Conservation (phyloP, 2,888 invertebrate species). For the Parnassius apollo region DNA sequence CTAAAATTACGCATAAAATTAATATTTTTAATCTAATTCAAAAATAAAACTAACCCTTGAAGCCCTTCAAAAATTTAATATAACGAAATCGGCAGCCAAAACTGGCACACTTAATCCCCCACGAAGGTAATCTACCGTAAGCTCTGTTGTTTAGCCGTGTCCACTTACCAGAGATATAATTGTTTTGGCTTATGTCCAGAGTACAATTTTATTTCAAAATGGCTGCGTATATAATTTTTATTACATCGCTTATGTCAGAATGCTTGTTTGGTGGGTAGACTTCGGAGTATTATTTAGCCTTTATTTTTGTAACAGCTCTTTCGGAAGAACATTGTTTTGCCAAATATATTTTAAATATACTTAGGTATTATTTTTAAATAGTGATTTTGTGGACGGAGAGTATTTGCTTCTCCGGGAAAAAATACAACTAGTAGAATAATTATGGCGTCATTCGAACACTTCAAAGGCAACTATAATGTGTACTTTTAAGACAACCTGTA, state of each 20-base stretch:
- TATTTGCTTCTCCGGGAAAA: too few relatives aligned
- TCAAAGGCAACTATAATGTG: too few relatives aligned
- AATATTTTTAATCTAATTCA: neutral
- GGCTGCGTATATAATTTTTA: conserved; percentile 67
- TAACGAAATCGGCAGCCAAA: conserved; percentile 27
- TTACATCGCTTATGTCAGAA: conserved; percentile 31
- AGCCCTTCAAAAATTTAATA: conserved; percentile 27
- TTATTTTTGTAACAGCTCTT: neutral
- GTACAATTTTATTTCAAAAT: conserved; percentile 64
- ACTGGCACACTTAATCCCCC: conserved; percentile 32
- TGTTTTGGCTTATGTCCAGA: conserved; percentile 39
- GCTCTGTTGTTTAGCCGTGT: conserved; percentile 34
- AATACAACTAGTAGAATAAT: too few relatives aligned
- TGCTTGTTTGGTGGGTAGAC: conserved; percentile 1
- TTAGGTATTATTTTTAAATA: too few relatives aligned
- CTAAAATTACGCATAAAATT: too few relatives aligned
- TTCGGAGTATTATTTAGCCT: neutral
- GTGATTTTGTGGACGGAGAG: too few relatives aligned
- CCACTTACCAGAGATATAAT: conserved; percentile 55
- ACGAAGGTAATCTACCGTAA: conserved; percentile 37
- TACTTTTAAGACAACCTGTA: too few relatives aligned
- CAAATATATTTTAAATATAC: too few relatives aligned
- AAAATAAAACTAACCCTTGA: conserved; percentile 18
- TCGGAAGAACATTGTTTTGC: too few relatives aligned
- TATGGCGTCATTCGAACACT: too few relatives aligned